A percentile compares a stretch with the other conserved stretches of the same genome.
phyloP scores from a whole-genome alignment of 2,113 vertebrate genomes.

The Daboia siamensis region DNA sequence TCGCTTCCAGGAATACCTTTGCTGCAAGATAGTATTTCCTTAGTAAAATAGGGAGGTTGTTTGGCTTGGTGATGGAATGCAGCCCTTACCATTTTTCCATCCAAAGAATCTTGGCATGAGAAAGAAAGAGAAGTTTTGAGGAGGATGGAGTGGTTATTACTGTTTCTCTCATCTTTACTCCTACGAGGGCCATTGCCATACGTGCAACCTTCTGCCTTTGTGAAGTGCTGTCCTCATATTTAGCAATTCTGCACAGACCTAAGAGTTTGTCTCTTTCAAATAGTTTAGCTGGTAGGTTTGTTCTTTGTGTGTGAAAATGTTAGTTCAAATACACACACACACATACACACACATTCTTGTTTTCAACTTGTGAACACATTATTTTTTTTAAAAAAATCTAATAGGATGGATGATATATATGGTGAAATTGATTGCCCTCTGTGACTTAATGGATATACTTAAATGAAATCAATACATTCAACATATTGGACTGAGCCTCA shows the following conservation, averaged over 20 bases:
- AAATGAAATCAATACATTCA: neutral
- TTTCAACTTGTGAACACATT: neutral
- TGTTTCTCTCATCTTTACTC: neutral
- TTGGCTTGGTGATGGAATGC: slow-evolving; percentile 29
- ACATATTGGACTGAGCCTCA: neutral
- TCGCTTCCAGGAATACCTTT: slow-evolving; percentile 14
- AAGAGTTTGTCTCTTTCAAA: neutral
- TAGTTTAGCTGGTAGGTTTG: neutral
- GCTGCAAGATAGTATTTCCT: slow-evolving; percentile 6
- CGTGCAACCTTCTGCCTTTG: neutral
- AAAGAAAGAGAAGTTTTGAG: neutral
- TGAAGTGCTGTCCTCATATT: neutral
- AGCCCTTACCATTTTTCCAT: slow-evolving; percentile 15
- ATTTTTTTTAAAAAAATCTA: neutral
- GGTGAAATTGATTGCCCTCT: neutral
- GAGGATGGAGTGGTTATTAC: slow-evolving; percentile 1
- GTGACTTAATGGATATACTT: neutral
- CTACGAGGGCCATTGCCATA: neutral
- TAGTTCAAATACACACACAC: too few relatives aligned
- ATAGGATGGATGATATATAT: neutral
- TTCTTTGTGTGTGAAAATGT: neutral
- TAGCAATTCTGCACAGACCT: neutral
- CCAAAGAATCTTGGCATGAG: slow-evolving; percentile 17
- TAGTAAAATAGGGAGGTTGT: slow-evolving; percentile 17
- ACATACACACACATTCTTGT: neutral